Conservation (phyloP, 2,888 invertebrate species). For the Pandemis corylana region DNA sequence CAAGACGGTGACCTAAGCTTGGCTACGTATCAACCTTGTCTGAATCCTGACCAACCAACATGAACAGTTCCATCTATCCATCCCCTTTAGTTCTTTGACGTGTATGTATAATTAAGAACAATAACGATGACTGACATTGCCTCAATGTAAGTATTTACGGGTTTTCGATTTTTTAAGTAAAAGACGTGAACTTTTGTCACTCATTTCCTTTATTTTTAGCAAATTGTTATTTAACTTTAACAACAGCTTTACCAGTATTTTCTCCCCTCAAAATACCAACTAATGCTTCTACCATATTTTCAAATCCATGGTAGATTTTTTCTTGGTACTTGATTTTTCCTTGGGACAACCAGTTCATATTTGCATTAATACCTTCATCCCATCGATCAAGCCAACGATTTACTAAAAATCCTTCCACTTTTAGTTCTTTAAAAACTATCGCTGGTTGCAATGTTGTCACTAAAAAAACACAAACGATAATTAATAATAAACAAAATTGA, state of each 20-base stretch:
- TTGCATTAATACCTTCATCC: constrained; percentile 86
- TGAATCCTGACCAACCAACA: no score
- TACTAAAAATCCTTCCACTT: constrained; percentile 87
- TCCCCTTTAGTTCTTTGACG: no score
- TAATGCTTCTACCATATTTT: constrained; percentile 89
- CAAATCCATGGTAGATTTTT: constrained; percentile 89
- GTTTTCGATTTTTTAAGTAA: background rate
- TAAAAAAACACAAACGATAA: constrained; percentile 52
- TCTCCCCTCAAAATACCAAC: constrained; percentile 86
- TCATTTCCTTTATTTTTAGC: background rate
- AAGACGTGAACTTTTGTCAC: background rate
- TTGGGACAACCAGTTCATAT: constrained; percentile 87
- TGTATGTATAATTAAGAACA: no score
- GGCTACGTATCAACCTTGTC: no score
- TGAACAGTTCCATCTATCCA: no score
- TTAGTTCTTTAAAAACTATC: constrained; percentile 86
- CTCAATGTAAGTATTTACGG: no score
- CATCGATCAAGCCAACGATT: constrained; percentile 85
- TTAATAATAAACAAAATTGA: background rate
- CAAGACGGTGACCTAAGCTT: no score
- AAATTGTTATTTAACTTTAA: constrained; percentile 79
- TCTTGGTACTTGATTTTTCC: constrained; percentile 89
- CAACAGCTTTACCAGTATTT: constrained; percentile 89
- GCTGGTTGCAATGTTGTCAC: constrained; percentile 83
- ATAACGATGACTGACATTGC: no score